Conservation (phyloP, 64 coral and sea anemone genomes). For the Montipora foliosa region DNA sequence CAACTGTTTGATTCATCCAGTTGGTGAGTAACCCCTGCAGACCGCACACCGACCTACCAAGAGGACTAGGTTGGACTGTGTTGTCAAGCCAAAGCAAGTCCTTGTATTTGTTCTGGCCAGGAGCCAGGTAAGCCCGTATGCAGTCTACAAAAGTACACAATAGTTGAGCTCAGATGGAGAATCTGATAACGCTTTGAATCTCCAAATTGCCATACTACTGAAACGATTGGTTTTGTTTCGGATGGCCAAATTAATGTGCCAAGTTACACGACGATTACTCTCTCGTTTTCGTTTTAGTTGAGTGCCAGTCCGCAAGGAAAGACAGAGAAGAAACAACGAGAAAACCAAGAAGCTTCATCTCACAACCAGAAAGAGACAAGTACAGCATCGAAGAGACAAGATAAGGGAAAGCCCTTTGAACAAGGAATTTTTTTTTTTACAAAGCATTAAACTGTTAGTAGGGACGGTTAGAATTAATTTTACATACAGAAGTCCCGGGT, state of each 20-base stretch:
- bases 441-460: conserved; percentile 2
- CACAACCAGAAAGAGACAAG: conserved; percentile 3
- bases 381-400: not conserved
- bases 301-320: conserved; percentile 59
- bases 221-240: not conserved
- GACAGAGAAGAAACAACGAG: not conserved
- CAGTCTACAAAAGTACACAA: not conserved
- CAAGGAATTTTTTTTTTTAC: not conserved
- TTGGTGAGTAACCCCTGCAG: not conserved
- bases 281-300: not conserved
- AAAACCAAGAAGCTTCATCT: conserved; percentile 14
- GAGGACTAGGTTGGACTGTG: not conserved
- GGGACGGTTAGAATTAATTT: conserved; percentile 28
- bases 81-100: not conserved
- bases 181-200: not conserved
- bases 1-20: not conserved
- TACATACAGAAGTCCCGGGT: conserved; percentile 55
- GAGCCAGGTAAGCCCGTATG: not conserved
- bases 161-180: not conserved
- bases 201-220: not conserved
- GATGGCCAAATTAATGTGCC: not conserved
- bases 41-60: not conserved
- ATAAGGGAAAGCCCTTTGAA: too few relatives aligned
- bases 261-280: not conserved
- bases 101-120: not conserved